Base-by-base conservation (phyloP, 2,797 vertebrate species). In the Crax fasciolata region DNA sequence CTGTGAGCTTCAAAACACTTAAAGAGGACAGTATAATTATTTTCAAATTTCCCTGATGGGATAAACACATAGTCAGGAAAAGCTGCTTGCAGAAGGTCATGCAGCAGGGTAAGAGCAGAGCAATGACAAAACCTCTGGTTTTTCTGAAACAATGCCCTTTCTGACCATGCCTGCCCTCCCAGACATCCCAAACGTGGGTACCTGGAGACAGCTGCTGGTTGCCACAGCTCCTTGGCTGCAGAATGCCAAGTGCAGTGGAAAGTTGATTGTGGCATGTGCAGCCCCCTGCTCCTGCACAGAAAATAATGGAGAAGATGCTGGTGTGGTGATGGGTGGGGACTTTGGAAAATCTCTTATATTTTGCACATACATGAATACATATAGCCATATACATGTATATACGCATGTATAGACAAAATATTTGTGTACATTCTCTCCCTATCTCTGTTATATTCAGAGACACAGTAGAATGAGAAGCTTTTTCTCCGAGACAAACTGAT, bases 331-430 rank as follows among this genome's bases (percentile, higher is more conserved):
- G 32, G 38, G 39, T 74, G 57, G 24, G 70, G 57, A 52, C 13
- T 46, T 52, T 6, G 21, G 44, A 32, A 62, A 82, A 9, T 10
- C 9, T 35, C 57, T 9, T 58, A 24, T 58, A 24, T 35, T 58
- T 24, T 24, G 57, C 32, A 35, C 6, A 14, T 58, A 35, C 18
- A 12, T 19, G 39, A 51, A n/a, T 5, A 30, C 28, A 43, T 30
- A 59, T 13, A 43, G 8, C 8, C 4, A 24, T 5, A 7, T 32
- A 12, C 12, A 18, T 27, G 5, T 17, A 5, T 2, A 19, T 3
- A 4, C 9, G 10, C 4, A 19, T 7, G 21, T 17, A 43, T 11
- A 52, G 5, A 30, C 27, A 25, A 35, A 58, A 25, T 38, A 38
- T 25, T 16, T 38, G 58, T 16, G 7, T 59, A 25, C 7, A 4